A percentile compares a stretch with the other conserved stretches of the same genome.
Conservation (phyloP, 2,888 invertebrate genomes). For the Tetranychus truncatus region DNA sequence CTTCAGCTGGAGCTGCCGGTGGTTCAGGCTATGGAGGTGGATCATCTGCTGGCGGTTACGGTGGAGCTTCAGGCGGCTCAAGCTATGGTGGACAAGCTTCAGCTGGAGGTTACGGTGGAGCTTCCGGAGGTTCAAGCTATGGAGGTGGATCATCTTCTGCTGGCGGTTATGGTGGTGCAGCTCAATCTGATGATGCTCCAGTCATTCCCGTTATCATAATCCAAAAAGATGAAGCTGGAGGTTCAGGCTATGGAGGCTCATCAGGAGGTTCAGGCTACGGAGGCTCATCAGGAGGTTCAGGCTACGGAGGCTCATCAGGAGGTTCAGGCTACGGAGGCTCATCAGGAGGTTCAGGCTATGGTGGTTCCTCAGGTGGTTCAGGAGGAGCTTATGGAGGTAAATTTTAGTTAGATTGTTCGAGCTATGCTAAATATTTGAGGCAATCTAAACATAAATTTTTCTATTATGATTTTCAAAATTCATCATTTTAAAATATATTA, state of each 20-base stretch:
- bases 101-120: background rate
- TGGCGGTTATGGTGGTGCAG: background rate
- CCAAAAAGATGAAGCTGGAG: conserved; percentile 17
- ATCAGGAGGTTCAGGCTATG: conserved; percentile 2
- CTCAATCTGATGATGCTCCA: conserved; percentile 17
- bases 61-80: background rate
- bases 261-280: conserved; percentile 7
- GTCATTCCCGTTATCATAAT: conserved; percentile 23
- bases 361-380: conserved; percentile 13
- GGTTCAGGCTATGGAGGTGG: background rate
- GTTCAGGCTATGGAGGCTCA: conserved; percentile 2
- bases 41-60: conserved; percentile 8
- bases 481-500: too few species aligned
- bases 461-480: too few species aligned
- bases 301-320: background rate
- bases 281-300: background rate
- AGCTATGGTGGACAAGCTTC: background rate
- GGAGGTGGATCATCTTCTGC: background rate
- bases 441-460: too few species aligned
- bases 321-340: conserved; percentile 9
- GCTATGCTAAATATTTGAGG: too few species aligned
- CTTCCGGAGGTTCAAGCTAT: background rate
- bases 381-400: background rate
- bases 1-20: background rate
- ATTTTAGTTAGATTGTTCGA: too few species aligned